Evolutionary conservation across 2,797 vertebrate genomes (phyloP), one percentile per base, ranked within the genome.

Genomic region (Borostomias antarcticus): DNA sequence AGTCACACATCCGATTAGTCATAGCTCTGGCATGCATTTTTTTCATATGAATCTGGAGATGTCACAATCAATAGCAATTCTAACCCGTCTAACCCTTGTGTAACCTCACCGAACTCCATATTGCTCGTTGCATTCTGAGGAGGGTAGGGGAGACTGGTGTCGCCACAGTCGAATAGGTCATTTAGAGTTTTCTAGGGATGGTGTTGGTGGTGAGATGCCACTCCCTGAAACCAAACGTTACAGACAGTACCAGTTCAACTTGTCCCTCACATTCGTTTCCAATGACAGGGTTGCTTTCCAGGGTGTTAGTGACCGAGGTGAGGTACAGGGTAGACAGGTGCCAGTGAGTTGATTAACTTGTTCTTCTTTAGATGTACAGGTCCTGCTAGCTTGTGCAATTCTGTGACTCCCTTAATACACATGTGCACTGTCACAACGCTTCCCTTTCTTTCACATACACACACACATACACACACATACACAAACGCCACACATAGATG

Each of bases 211-310:
- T 23, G 51, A 43, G 15, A 15, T 11, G 72, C 76, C 89, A 85
- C 89, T 83, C 89, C 91, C 82, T 77, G 85, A 89, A 91, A 89
- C 84, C 30, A 43, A 62, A 74, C 68, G 19, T 6, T 40, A 15
- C 8, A 70, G 68, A 62, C 69, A 64, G 64, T 69, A 74, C 86
- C 69, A 70, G 86, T 89, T 33, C 10, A 81, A 85, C 86, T 45
- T 33, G 86, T 88, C 72, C 51, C 13, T 45, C 19, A 29, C 57
- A 66, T 64, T 70, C 47, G 32, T 76, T 58, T 63, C 10, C 26
- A 64, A 47, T 66, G 69, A 33, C 62, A 65, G 25, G 33, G 53
- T 52, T 60, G 1, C 23, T 66, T 48, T 32, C 9, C 5, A 17
- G 9, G 13, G 47, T 17, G 15, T 35, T 4, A 26, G 51, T 28